Percentiles rank a stretch among this genome's conserved stretches.
Evolutionary conservation across 2,888 invertebrate genomes (phyloP).

Genomic region (Phengaris arion): DNA sequence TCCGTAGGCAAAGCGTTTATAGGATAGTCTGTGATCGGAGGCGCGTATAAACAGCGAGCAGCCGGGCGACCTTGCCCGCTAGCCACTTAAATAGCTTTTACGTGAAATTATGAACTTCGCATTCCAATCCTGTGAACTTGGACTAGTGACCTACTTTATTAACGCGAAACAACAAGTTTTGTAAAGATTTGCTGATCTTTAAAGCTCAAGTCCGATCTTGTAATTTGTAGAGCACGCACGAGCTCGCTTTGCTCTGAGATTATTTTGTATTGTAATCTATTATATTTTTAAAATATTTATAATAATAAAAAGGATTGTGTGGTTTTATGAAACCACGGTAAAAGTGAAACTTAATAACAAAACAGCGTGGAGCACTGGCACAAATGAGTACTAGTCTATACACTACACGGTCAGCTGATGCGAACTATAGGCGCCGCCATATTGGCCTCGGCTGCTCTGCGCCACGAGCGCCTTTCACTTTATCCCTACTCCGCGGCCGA

Average conservation of each 20-base stretch:
- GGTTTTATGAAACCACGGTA: no score
- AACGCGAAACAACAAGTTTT: background rate
- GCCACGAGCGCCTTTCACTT: no score
- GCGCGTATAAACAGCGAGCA: background rate
- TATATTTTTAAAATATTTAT: no score
- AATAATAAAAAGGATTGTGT: no score
- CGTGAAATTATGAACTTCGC: slow-evolving; percentile 20
- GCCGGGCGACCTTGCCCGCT: slow-evolving; percentile 8
- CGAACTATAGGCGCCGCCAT: no score
- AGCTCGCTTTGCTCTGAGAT: background rate
- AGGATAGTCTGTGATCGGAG: slow-evolving; percentile 8
- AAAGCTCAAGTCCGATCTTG: background rate
- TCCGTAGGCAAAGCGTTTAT: slow-evolving; percentile 15
- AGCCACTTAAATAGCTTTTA: background rate
- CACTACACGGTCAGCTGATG: no score
- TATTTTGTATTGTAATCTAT: no score
- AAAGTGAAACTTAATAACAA: no score
- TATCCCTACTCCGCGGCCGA: no score
- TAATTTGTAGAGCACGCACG: background rate
- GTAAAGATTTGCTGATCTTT: background rate
- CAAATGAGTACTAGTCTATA: no score
- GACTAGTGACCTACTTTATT: background rate
- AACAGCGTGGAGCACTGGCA: no score
- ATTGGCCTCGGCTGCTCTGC: no score
- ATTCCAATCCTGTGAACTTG: slow-evolving; percentile 15